Conservation (phyloP, 2,888 invertebrate genomes). For the Idaea straminata region DNA sequence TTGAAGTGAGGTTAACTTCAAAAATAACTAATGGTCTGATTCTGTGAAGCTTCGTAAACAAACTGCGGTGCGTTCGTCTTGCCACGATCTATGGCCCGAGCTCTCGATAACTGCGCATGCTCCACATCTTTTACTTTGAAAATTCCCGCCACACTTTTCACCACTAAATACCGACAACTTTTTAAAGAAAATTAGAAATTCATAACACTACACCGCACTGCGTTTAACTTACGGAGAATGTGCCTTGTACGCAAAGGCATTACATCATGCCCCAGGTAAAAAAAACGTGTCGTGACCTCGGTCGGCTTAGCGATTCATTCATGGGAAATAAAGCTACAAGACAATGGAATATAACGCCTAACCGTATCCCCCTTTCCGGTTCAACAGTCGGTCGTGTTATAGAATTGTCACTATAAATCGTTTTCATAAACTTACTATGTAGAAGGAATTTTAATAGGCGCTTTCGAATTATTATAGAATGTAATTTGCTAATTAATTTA, state of each 20-base stretch:
- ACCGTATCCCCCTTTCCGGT: conserved; percentile 25
- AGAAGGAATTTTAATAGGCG: too few relatives aligned
- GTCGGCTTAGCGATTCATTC: conserved; percentile 54
- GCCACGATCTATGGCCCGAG: neutral
- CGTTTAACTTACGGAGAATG: conserved; percentile 31
- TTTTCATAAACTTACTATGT: too few relatives aligned
- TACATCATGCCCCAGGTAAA: conserved; percentile 66
- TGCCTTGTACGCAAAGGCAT: conserved; percentile 47
- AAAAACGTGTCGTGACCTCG: conserved; percentile 70
- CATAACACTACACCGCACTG: neutral
- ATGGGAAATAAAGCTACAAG: conserved; percentile 64
- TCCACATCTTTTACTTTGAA: conserved; percentile 36
- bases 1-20: conserved; percentile 69
- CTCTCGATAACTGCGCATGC: conserved; percentile 46
- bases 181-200: conserved; percentile 12
- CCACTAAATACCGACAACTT: conserved; percentile 6
- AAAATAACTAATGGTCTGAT: conserved; percentile 60
- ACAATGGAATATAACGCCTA: conserved; percentile 49
- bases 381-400: neutral
- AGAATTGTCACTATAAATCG: too few relatives aligned
- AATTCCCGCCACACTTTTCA: conserved; percentile 38
- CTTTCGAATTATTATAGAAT: too few relatives aligned
- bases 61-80: conserved; percentile 35
- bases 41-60: conserved; percentile 56
- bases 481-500: too few relatives aligned